These are phyloP conservation scores for Meiosimyza decipiens DNA, from an alignment of 2,888 invertebrate species.

Conservation along the genomic window DNA sequence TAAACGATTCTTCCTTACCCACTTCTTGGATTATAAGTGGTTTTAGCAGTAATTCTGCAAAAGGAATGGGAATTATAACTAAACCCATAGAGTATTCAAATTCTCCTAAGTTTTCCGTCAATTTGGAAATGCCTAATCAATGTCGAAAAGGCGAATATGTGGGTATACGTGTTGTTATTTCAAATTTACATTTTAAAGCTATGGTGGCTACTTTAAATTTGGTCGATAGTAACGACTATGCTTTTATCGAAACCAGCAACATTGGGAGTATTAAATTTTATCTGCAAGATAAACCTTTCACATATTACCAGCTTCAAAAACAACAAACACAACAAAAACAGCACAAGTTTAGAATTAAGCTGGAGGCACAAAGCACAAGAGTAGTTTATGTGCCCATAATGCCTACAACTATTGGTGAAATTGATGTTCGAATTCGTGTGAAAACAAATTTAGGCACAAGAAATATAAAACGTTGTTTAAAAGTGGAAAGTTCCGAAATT, in stretches of 20 bases:
- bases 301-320: too few relatives aligned
- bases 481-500: background rate
- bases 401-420: background rate
- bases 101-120: conserved; percentile 83
- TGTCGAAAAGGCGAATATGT: conserved; percentile 91
- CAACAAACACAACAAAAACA: too few relatives aligned
- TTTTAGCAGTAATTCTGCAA: conserved; percentile 84
- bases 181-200: conserved; percentile 86
- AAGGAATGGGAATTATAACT: conserved; percentile 84
- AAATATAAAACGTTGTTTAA: background rate
- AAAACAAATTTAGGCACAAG: background rate
- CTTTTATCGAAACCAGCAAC: conserved; percentile 69
- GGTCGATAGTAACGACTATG: conserved; percentile 82
- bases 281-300: too few relatives aligned
- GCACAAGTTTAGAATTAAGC: too few relatives aligned
- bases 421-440: background rate
- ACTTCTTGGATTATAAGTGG: conserved; percentile 91
- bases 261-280: too few relatives aligned
- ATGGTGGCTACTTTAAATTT: conserved; percentile 86
- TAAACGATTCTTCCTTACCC: conserved; percentile 78
- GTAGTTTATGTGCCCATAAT: background rate
- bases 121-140: conserved; percentile 84
- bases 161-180: conserved; percentile 87
- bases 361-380: too few relatives aligned
- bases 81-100: conserved; percentile 84